Percentiles rank a stretch among this genome's conserved stretches.
Conservation (phyloP, 2,888 invertebrate species). For the Polyommatus icarus region DNA sequence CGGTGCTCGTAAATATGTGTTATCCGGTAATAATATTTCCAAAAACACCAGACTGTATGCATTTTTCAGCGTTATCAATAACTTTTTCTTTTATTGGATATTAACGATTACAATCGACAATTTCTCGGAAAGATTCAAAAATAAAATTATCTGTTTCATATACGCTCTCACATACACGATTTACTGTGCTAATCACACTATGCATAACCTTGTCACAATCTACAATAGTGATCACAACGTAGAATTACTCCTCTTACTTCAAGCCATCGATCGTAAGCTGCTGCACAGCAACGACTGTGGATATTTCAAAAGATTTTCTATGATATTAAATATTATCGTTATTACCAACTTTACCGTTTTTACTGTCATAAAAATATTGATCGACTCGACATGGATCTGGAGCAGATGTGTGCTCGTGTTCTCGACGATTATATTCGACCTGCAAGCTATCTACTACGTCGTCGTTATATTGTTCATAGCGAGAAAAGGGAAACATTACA, state of each 20-base stretch:
- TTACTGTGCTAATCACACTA: slow-evolving; percentile 36
- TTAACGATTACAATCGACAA: slow-evolving; percentile 34
- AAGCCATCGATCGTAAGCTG: slow-evolving; percentile 35
- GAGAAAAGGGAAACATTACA: slow-evolving; percentile 40
- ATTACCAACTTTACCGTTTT: slow-evolving; percentile 34
- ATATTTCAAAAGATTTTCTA: slow-evolving; percentile 27
- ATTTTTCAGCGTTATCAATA: slow-evolving; percentile 27
- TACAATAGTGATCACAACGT: slow-evolving; percentile 35
- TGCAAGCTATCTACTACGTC: slow-evolving; percentile 41
- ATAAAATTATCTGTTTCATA: slow-evolving; percentile 24
- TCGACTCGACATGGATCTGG: slow-evolving; percentile 40
- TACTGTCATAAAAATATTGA: slow-evolving; percentile 29
- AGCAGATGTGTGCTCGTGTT: slow-evolving; percentile 38
- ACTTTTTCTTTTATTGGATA: slow-evolving; percentile 35
- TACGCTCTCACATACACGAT: slow-evolving; percentile 36
- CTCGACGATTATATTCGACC: slow-evolving; percentile 41
- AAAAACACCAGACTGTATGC: slow-evolving; percentile 32
- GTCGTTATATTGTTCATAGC: slow-evolving; percentile 40
- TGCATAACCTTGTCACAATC: slow-evolving; percentile 35
- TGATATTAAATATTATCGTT: slow-evolving; percentile 20
- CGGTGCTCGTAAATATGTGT: slow-evolving; percentile 39
- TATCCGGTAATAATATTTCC: slow-evolving; percentile 34
- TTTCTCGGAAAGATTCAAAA: slow-evolving; percentile 34
- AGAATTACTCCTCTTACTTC: slow-evolving; percentile 35
- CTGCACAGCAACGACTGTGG: slow-evolving; percentile 32